Evolutionary conservation across 2,888 invertebrate species (phyloP).

Genomic region (Coenonympha arcania): DNA sequence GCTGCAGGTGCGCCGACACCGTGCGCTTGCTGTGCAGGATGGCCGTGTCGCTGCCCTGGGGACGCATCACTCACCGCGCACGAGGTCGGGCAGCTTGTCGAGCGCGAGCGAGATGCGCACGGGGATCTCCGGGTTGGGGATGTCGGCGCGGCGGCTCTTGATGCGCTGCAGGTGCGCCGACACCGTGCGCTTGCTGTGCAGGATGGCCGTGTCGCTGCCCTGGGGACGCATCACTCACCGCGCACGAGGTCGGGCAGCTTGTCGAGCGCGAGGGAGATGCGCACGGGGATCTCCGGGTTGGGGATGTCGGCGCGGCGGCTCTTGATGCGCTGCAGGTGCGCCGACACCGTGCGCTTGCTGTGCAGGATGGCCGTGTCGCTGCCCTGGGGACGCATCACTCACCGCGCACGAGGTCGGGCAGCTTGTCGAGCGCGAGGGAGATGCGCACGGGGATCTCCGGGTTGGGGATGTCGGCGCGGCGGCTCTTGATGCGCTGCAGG

Average conservation of each 20-base stretch:
- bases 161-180: no score
- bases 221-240: no score
- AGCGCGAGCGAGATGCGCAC: slow-evolving; percentile 85
- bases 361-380: no score
- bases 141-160: no score
- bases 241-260: slow-evolving; percentile 86
- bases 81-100: slow-evolving; percentile 85
- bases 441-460: slow-evolving; percentile 91
- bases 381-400: no score
- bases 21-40: slow-evolving; percentile 87
- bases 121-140: slow-evolving; percentile 92
- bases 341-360: no score
- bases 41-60: slow-evolving; percentile 87
- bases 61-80: slow-evolving; percentile 81
- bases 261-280: slow-evolving; percentile 85
- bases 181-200: no score
- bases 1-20: slow-evolving; percentile 81
- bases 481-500: slow-evolving; percentile 85
- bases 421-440: slow-evolving; percentile 84
- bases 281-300: slow-evolving; percentile 90
- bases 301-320: slow-evolving; percentile 89
- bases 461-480: slow-evolving; percentile 90
- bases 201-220: no score
- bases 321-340: slow-evolving; percentile 86
- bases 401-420: slow-evolving; percentile 86